Evolutionary conservation across 1,140 invertebrate species (phyloP), one percentile per base, ranked within the genome.

Genomic region (Mycetomoellerius zeteki): DNA sequence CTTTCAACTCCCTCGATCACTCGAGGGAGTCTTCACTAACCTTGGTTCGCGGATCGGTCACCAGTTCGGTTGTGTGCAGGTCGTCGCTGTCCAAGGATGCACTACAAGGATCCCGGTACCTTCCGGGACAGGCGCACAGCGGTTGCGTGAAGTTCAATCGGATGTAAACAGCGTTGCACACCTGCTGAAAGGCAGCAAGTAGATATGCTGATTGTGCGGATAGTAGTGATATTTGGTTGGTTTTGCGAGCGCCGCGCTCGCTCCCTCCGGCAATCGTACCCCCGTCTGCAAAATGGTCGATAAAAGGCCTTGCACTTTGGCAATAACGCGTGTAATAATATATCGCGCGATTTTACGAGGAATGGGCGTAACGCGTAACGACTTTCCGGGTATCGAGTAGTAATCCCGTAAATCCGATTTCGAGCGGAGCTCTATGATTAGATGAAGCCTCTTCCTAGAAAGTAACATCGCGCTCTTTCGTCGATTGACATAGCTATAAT

Each of bases 151-250:
- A 98, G 95, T 99, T 99, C 72, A 99, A 95, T 81, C 98, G 96
- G 43, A 98, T 97, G 95, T 99, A 99, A 72, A 99, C 98, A 0
- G 98, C 98, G 94, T 98, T 99, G 95, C 98, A 99, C 78, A 98
- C 98, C 96, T 98, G 96, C 96, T 99, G 98, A 90, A 98, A 98
- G 75, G 98, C 78, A 99, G 96, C 90, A 98, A 95, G 96, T 98
- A 98, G 91, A 98, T 97, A 94, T 98, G 98, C 95, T 98, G 98
- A 95, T 98, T 98, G 95, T 98, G 98, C n/a, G 98, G 98, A 95
- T 98, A 98, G 95, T 98, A 98, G 94, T 99, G 98, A 95, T 99
- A 98, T 96, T 98, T 98, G 56, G 98, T 98, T 4, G 98, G 98
- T 94, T 98, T 98, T 33, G 97, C 96, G 37, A 97, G 94, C 58